A percentile compares a stretch with the other conserved stretches of the same genome.
Conservation (phyloP, 1,140 invertebrate genomes). For the Pogonomyrmex barbatus region DNA sequence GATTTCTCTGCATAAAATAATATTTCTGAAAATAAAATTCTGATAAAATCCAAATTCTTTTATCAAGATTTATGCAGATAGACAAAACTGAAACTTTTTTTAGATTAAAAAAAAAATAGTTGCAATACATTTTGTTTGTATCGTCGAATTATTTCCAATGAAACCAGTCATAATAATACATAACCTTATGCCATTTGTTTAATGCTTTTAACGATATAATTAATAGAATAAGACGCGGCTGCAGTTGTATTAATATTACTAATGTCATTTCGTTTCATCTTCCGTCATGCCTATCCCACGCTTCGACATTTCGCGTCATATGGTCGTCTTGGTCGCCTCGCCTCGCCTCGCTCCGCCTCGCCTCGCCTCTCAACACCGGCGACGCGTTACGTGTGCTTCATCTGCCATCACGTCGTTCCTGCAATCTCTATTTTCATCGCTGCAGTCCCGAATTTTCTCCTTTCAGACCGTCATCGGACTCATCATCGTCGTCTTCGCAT, state of each 20-base stretch:
- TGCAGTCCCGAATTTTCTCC: slow-evolving; percentile 92
- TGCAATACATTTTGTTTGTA: slow-evolving; percentile 34
- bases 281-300: slow-evolving; percentile 75
- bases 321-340: slow-evolving; percentile 77
- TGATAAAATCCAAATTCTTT: not conserved
- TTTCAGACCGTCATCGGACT: slow-evolving; percentile 90
- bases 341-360: slow-evolving; percentile 58
- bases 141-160: not conserved
- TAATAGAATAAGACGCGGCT: slow-evolving; percentile 12
- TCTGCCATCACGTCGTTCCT: slow-evolving; percentile 66
- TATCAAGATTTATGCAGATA: not conserved
- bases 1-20: not conserved
- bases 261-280: slow-evolving; percentile 81
- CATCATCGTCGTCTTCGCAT: slow-evolving; percentile 83
- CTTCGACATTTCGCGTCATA: slow-evolving; percentile 77
- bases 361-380: slow-evolving; percentile 44
- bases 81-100: not conserved
- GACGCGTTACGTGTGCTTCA: slow-evolving; percentile 64
- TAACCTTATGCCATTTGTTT: not conserved
- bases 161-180: not conserved
- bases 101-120: not conserved
- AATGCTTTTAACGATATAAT: slow-evolving; percentile 20
- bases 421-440: slow-evolving; percentile 70
- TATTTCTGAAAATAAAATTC: not conserved
- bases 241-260: slow-evolving; percentile 70